phyloP scores from a whole-genome alignment of 2,797 vertebrate species.

The Odontamblyopus rebecca region DNA sequence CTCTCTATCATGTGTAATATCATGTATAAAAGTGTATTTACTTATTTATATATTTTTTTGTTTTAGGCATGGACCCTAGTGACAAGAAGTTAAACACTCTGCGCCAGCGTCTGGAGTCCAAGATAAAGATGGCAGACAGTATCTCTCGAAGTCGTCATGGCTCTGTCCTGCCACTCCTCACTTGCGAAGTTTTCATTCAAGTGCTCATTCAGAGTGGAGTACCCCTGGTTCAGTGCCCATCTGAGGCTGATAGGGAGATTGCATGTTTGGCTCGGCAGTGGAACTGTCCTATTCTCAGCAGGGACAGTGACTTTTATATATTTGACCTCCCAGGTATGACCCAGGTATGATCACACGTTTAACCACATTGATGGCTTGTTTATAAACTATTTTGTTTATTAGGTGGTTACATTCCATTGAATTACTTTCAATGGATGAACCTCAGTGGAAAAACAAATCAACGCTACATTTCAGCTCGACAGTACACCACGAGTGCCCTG shows the following conservation, averaged over 20 bases:
- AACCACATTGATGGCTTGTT: constrained; percentile 7
- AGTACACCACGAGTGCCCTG: constrained; percentile 77
- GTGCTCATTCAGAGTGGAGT: constrained; percentile 79
- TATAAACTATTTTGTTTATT: constrained; percentile 20
- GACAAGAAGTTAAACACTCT: constrained; percentile 88
- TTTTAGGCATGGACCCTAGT: constrained; percentile 81
- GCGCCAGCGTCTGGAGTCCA: constrained; percentile 80
- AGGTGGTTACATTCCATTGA: constrained; percentile 86
- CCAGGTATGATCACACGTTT: not conserved
- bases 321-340: constrained; percentile 85
- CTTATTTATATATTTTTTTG: not conserved
- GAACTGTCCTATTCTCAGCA: constrained; percentile 89
- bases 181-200: constrained; percentile 84
- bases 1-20: not conserved
- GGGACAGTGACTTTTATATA: constrained; percentile 94
- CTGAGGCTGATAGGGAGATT: constrained; percentile 92
- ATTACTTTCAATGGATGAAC: constrained; percentile 86
- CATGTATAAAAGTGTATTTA: too few species aligned
- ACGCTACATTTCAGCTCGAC: constrained; percentile 79
- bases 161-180: constrained; percentile 82
- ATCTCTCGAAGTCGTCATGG: constrained; percentile 76
- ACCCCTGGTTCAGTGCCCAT: constrained; percentile 86
- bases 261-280: constrained; percentile 88
- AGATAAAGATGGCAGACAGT: constrained; percentile 80
- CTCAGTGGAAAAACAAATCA: constrained; percentile 60